Evolutionary conservation across 2,113 vertebrate genomes (phyloP).

Genomic region (Tiliqua scincoides): DNA sequence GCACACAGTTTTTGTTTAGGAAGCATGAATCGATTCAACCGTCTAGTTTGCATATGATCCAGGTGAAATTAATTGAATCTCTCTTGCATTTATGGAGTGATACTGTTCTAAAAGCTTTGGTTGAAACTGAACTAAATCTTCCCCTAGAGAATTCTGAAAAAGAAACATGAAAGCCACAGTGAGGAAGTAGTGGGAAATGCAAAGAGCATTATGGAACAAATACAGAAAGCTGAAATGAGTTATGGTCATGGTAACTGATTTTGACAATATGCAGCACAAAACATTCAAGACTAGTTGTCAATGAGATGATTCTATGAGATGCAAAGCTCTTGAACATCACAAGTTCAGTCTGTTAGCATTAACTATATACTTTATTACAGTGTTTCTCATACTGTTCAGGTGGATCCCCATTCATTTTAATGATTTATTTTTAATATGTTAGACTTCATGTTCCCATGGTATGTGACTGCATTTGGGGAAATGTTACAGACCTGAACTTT

Average conservation of each 20-base stretch:
- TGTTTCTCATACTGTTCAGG: too few relatives aligned
- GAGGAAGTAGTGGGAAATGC: not conserved
- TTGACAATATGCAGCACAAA: conserved; percentile 16
- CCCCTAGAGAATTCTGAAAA: conserved; percentile 12
- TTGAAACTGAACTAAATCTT: not conserved
- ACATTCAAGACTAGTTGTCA: conserved; percentile 34
- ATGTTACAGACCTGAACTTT: too few relatives aligned
- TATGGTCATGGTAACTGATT: not conserved
- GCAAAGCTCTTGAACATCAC: not conserved
- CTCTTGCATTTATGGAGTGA: conserved; percentile 6
- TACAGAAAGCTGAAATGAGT: conserved; percentile 1
- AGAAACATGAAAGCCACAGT: not conserved
- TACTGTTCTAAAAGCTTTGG: conserved; percentile 15
- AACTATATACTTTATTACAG: too few relatives aligned
- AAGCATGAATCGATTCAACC: not conserved
- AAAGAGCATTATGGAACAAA: not conserved
- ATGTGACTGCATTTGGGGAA: too few relatives aligned
- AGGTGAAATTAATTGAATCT: conserved; percentile 33
- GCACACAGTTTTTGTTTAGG: not conserved
- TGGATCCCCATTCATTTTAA: too few relatives aligned
- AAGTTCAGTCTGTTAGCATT: too few relatives aligned
- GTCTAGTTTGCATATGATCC: not conserved
- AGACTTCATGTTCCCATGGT: too few relatives aligned
- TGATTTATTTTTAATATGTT: too few relatives aligned
- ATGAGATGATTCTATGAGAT: conserved; percentile 18